These are phyloP conservation scores for Pampus argenteus DNA, from an alignment of 2,797 vertebrate species.

Conservation along the genomic window DNA sequence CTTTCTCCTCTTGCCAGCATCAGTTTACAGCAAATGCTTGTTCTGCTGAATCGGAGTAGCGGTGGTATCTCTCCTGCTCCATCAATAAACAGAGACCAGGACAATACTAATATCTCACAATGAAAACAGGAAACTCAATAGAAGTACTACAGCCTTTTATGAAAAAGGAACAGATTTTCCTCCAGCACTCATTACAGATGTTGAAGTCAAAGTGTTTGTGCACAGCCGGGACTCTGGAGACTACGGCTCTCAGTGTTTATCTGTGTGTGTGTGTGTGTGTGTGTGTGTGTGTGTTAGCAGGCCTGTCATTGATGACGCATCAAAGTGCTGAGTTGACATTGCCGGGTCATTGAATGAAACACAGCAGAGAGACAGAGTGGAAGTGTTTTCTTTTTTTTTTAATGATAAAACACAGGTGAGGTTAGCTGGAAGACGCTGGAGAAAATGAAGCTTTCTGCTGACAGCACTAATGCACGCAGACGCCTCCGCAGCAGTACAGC, in stretches of 20 bases:
- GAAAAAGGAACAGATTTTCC: conserved; percentile 65
- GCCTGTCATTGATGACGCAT: conserved; percentile 44
- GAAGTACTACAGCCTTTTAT: conserved; percentile 54
- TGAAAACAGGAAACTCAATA: conserved; percentile 68
- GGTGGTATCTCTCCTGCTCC: conserved; percentile 47
- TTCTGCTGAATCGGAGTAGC: conserved; percentile 54
- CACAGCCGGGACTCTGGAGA: conserved; percentile 69
- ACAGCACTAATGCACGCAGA: conserved; percentile 22
- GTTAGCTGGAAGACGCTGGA: conserved; percentile 18
- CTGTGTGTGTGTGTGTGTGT: conserved; percentile 22
- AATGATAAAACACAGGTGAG: conserved; percentile 56
- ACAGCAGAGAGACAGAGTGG: conserved; percentile 49
- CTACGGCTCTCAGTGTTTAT: conserved; percentile 28
- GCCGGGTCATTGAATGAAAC: conserved; percentile 53
- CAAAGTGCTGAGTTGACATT: conserved; percentile 69
- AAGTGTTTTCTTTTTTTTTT: conserved; percentile 50
- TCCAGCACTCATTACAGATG: conserved; percentile 62
- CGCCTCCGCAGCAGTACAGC: not conserved
- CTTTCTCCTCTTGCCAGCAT: conserved; percentile 62
- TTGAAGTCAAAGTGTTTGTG: conserved; percentile 64
- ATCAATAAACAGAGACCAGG: conserved; percentile 69
- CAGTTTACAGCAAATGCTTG: conserved; percentile 75
- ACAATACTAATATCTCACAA: conserved; percentile 54
- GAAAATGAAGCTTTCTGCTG: conserved; percentile 49
- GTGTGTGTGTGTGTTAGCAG: no score